Conservation (phyloP, 2,888 invertebrate genomes). For the Furcula furcula region DNA sequence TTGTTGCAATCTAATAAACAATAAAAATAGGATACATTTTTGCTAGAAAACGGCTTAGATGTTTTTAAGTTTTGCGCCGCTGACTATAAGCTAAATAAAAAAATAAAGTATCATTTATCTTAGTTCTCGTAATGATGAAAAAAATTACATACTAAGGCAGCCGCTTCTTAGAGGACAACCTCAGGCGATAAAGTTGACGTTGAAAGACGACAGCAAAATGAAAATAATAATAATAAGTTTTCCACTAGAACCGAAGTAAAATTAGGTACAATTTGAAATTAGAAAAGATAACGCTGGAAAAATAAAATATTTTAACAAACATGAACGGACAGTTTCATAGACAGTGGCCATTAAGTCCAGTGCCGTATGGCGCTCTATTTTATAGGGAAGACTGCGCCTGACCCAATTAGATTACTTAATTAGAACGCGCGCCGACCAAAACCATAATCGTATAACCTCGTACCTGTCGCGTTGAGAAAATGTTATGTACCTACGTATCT, state of each 20-base stretch:
- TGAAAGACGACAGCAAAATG: background rate
- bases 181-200: background rate
- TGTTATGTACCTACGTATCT: background rate
- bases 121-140: no score
- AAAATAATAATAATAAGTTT: no score
- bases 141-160: no score
- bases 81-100: no score
- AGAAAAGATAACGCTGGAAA: background rate
- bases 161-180: background rate
- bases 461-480: slow-evolving; percentile 12
- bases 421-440: slow-evolving; percentile 27
- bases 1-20: no score
- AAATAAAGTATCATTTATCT: no score
- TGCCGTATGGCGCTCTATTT: slow-evolving; percentile 12
- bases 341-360: slow-evolving; percentile 1
- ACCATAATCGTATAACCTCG: slow-evolving; percentile 23
- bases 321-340: slow-evolving; percentile 2
- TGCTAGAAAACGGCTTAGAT: slow-evolving; percentile 25
- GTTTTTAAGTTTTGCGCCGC: slow-evolving; percentile 1
- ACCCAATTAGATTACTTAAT: slow-evolving; percentile 46
- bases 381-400: slow-evolving; percentile 24
- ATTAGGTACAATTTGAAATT: background rate
- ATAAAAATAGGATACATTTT: no score
- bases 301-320: slow-evolving; percentile 3
- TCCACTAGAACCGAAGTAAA: no score